A percentile compares a stretch with the other conserved stretches of the same genome.
These are phyloP conservation scores for Virgularia gustaviana DNA, from an alignment of 92 coral and sea anemone genomes.

Conservation along the genomic window DNA sequence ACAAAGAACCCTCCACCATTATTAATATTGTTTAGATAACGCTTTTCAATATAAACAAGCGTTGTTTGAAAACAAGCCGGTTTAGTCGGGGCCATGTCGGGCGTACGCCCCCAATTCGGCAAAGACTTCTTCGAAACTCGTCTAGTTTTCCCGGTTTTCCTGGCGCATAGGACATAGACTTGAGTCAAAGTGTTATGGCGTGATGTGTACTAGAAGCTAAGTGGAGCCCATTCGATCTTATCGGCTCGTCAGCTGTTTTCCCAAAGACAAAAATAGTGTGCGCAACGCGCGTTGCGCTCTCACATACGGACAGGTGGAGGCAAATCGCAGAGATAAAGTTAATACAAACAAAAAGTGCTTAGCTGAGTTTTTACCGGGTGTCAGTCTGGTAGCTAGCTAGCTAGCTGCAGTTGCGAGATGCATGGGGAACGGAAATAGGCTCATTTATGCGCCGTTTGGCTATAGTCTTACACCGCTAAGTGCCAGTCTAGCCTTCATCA, in stretches of 20 bases:
- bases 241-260: constrained; percentile 40
- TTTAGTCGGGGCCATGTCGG: no score
- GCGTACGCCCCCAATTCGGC: no score
- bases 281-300: no score
- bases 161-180: no score
- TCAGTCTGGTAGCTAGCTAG: no score
- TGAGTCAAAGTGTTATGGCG: no score
- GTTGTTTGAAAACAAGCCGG: neutral
- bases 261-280: constrained; percentile 12
- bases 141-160: no score
- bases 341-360: constrained; percentile 21
- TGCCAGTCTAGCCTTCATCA: neutral
- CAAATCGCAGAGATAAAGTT: constrained; percentile 30
- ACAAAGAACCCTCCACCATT: constrained; percentile 33
- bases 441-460: neutral
- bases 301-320: constrained; percentile 32
- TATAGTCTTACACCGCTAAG: neutral
- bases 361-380: no score
- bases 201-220: neutral
- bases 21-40: constrained; percentile 45
- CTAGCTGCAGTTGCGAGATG: no score
- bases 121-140: constrained; percentile 6
- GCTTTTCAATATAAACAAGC: constrained; percentile 38
- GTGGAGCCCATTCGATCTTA: no score
- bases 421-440: no score